A percentile compares a stretch with the other conserved stretches of the same genome.
Evolutionary conservation across 2,797 vertebrate genomes (phyloP).

Genomic region (Merluccius polli): DNA sequence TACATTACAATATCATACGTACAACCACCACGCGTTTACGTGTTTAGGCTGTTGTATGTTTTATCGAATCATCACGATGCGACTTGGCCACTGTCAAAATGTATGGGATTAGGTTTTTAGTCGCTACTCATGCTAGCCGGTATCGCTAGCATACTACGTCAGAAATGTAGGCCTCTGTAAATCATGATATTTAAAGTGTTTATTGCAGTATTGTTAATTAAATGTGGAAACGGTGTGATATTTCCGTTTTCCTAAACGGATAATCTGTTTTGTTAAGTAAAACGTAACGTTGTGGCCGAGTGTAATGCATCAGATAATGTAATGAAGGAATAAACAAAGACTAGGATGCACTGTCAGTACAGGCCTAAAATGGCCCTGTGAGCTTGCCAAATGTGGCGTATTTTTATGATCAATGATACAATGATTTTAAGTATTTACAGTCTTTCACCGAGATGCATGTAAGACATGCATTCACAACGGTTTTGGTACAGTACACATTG

Average conservation of each 20-base stretch:
- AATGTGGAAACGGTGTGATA: slow-evolving; percentile 12
- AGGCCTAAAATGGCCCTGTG: slow-evolving; percentile 77
- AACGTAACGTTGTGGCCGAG: slow-evolving; percentile 28
- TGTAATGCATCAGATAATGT: slow-evolving; percentile 51
- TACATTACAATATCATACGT: background rate
- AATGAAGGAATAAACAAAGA: slow-evolving; percentile 72
- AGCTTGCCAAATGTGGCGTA: slow-evolving; percentile 75
- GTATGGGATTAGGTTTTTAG: slow-evolving; percentile 39
- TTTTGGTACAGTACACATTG: background rate
- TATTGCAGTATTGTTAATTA: slow-evolving; percentile 23
- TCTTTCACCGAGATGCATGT: background rate
- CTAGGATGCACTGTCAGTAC: slow-evolving; percentile 66
- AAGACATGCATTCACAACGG: background rate
- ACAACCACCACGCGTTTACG: background rate
- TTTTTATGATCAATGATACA: slow-evolving; percentile 59
- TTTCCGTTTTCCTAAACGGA: slow-evolving; percentile 8
- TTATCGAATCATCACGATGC: slow-evolving; percentile 7
- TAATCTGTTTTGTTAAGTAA: slow-evolving; percentile 23
- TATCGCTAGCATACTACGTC: slow-evolving; percentile 68
- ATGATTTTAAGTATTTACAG: slow-evolving; percentile 11
- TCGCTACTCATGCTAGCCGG: slow-evolving; percentile 63
- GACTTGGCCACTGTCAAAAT: slow-evolving; percentile 43
- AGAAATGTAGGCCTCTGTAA: slow-evolving; percentile 69
- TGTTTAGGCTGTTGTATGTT: background rate
- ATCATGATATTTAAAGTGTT: slow-evolving; percentile 40